Percentiles rank a stretch among this genome's conserved stretches.
phyloP scores from a whole-genome alignment of 2,113 vertebrate genomes.

The Rallus limicola region DNA sequence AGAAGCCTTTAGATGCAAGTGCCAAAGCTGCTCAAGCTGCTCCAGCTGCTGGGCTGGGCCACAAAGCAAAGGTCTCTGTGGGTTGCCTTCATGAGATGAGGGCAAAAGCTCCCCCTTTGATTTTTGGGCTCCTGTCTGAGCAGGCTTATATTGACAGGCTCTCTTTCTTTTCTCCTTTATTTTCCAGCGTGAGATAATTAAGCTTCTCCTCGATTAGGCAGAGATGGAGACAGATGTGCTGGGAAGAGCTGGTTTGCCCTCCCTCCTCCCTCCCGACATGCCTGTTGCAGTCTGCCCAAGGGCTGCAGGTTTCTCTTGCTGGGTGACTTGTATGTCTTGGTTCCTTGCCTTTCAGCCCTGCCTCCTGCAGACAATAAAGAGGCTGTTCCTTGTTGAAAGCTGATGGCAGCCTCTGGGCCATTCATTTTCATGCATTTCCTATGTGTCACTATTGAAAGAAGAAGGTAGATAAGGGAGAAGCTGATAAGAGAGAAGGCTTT shows the following conservation, averaged over 20 bases:
- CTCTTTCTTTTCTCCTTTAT: constrained; percentile 42
- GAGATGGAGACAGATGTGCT: constrained; percentile 26
- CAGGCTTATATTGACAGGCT: constrained; percentile 3
- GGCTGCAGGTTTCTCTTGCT: not conserved
- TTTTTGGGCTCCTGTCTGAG: not conserved
- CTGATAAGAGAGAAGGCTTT: not conserved
- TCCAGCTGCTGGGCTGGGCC: not conserved
- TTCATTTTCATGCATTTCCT: not conserved
- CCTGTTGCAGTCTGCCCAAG: not conserved
- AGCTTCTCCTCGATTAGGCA: constrained; percentile 42
- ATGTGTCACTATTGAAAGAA: not conserved
- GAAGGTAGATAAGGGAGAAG: not conserved
- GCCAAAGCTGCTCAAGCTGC: not conserved
- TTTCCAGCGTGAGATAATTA: constrained; percentile 63
- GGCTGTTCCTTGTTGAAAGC: constrained; percentile 6
- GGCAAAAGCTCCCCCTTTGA: not conserved
- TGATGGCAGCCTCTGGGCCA: not conserved
- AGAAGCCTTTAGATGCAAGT: not conserved
- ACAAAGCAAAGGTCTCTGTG: not conserved
- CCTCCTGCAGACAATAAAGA: constrained; percentile 51
- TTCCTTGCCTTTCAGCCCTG: not conserved
- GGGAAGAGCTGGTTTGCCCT: not conserved
- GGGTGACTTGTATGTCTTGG: not conserved
- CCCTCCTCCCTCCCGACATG: not conserved
- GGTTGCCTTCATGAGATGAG: not conserved